Conservation (phyloP, 2,113 vertebrate genomes). For the Malurus cyaneus region DNA sequence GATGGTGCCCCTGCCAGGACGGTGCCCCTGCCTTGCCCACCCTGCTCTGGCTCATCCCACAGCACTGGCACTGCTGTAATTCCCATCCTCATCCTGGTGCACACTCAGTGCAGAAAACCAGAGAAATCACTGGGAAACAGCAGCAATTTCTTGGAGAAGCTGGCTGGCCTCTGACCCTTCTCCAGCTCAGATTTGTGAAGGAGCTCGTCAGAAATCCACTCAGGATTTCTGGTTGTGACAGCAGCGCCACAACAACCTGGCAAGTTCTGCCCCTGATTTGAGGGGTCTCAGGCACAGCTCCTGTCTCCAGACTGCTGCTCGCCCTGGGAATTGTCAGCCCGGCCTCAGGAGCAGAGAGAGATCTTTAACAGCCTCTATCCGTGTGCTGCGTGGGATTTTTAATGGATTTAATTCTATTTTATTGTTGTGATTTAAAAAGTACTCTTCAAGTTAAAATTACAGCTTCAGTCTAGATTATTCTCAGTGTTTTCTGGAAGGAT, state of each 20-base stretch:
- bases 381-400: slow-evolving; percentile 51
- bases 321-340: neutral
- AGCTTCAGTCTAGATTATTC: slow-evolving; percentile 39
- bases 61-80: accelerated
- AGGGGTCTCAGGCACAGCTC: neutral
- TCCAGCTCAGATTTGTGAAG: neutral
- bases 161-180: neutral
- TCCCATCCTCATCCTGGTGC: neutral
- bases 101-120: neutral
- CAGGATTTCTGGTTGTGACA: neutral
- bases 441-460: slow-evolving; percentile 52
- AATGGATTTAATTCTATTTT: slow-evolving; percentile 67
- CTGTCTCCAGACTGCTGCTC: neutral
- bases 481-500: slow-evolving; percentile 42
- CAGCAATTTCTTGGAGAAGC: neutral
- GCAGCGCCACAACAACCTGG: neutral
- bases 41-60: accelerated
- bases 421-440: slow-evolving; percentile 62
- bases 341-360: neutral
- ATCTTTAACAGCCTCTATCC: slow-evolving; percentile 6
- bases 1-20: no score
- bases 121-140: neutral
- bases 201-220: neutral
- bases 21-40: accelerated
- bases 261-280: neutral